These are phyloP conservation scores for Phoebastria nigripes DNA, from an alignment of 2,797 vertebrate species.

Conservation along the genomic window DNA sequence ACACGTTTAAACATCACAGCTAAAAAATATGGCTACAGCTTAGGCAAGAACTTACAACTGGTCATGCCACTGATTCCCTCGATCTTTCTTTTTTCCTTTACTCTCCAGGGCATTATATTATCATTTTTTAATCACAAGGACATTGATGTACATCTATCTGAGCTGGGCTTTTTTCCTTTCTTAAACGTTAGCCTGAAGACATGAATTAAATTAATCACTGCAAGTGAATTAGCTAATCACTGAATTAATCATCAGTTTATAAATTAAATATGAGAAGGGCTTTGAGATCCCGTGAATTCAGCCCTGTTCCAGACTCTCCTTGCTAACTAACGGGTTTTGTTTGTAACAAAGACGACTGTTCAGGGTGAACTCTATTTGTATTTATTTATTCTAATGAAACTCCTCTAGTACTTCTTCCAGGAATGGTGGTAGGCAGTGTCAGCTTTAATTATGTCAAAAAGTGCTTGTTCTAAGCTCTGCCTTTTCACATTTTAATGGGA, in stretches of 20 bases:
- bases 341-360: slow-evolving; percentile 31
- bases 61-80: background rate
- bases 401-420: background rate
- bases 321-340: slow-evolving; percentile 29
- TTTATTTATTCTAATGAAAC: slow-evolving; percentile 54
- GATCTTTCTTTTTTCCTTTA: slow-evolving; percentile 37
- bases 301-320: background rate
- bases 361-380: slow-evolving; percentile 36
- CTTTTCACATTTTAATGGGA: slow-evolving; percentile 16
- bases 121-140: slow-evolving; percentile 31
- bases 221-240: slow-evolving; percentile 45
- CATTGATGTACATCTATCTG: slow-evolving; percentile 17
- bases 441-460: slow-evolving; percentile 39
- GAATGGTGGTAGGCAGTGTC: background rate
- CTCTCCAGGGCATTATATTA: slow-evolving; percentile 40
- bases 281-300: slow-evolving; percentile 4
- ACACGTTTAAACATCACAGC: slow-evolving; percentile 79
- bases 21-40: slow-evolving; percentile 1
- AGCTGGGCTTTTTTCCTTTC: background rate
- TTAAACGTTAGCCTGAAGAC: slow-evolving; percentile 45
- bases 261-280: slow-evolving; percentile 53
- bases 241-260: slow-evolving; percentile 57
- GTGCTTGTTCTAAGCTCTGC: background rate
- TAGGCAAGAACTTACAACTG: background rate
- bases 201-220: slow-evolving; percentile 59